Base-by-base conservation (phyloP, 2,888 invertebrate species). In the Drosophila setosimentum region DNA sequence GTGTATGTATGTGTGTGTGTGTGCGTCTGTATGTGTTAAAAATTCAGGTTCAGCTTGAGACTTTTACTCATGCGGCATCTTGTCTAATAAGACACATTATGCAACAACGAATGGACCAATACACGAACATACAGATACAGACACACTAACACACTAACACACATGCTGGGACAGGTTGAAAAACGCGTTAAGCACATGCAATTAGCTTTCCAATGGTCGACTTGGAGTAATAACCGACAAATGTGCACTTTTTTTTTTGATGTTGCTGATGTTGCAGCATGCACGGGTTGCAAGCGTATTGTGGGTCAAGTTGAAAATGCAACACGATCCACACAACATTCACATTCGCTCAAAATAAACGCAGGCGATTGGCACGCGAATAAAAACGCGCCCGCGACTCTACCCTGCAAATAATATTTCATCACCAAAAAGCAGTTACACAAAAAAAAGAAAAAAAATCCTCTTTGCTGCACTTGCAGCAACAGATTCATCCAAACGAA, bases 261-360 rank as follows among this genome's bases (percentile, higher is more conserved):
- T 54, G 3, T 16, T 65, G 59, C 50, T 68, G 71, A 62, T 67
- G 53, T 60, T 72, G 68, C 77, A 67, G 57, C 57, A 45, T 64
- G 55, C 55, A 24, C 45, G 45, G 6, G 2, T 69, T 49, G 69
- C 55, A 57, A 42, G 30, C 37, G 53, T 57, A 59, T 78, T 89
- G 83, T 89, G 79, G 91, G 88, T 91, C 88, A 89, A 89, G 88
- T 89, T 89, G 88, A 89, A 83, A 85, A 83, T 82, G 89, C 91
- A 87, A 73, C 73, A 66, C 49, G 76, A 80, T 76, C 76, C 37
- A 32, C 40, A 61, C 60, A 66, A 80, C 78, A 80, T 73, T 76
- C 68, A 66, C 74, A 69, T 58, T 68, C 54, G 54, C 37, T 49
- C 40, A 57, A 27, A 49, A 62, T 30, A 58, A 59, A 48, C 62